Conservation (phyloP, 2,888 invertebrate genomes). For the Tenthredo notha region DNA sequence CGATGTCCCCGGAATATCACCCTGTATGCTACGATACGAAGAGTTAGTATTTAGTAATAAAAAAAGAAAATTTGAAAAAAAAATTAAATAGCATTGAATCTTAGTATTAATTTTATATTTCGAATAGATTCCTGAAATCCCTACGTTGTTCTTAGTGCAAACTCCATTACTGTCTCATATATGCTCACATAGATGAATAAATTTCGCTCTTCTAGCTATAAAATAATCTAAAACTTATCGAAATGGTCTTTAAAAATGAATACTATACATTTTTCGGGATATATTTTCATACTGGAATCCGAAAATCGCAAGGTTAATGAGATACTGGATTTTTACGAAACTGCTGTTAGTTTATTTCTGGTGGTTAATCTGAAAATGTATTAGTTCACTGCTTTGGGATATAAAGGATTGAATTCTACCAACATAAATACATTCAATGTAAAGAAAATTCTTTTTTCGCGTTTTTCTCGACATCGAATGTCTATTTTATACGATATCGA, state of each 20-base stretch:
- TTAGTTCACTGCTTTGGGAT: neutral
- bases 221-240: neutral
- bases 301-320: neutral
- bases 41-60: constrained; percentile 66
- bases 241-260: neutral
- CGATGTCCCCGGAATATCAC: too few species aligned
- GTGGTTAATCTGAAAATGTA: neutral
- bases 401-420: neutral
- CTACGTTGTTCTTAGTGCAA: neutral
- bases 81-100: neutral
- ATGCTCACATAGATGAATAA: neutral
- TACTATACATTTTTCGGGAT: neutral
- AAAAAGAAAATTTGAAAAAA: neutral
- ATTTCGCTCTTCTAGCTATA: neutral
- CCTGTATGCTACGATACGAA: constrained; percentile 61
- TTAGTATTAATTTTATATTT: neutral
- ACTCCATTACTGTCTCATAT: neutral
- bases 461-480: neutral
- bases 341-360: neutral
- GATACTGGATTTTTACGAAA: neutral
- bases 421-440: neutral
- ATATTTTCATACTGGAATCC: neutral
- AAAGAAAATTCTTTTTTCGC: neutral
- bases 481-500: neutral
- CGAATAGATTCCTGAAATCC: neutral